phyloP scores from a whole-genome alignment of 2,797 vertebrate genomes.

The Halcyon badia region DNA sequence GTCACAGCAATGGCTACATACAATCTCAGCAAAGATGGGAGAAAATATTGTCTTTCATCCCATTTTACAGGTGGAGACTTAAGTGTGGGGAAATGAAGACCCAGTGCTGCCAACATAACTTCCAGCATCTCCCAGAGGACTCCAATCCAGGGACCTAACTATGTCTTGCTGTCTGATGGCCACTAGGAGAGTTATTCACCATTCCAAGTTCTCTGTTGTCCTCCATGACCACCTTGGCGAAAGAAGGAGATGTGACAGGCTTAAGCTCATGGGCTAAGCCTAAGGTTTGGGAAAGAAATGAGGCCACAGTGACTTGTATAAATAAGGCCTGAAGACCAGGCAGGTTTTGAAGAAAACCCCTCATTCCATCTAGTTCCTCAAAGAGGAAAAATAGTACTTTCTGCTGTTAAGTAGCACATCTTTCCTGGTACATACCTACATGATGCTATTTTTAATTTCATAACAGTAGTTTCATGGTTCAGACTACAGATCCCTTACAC shows the following conservation, averaged over 20 bases:
- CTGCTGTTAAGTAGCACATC: fast-evolving
- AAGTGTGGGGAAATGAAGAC: neutral
- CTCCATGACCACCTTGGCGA: neutral
- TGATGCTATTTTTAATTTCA: neutral
- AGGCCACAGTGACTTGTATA: neutral
- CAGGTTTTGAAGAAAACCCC: neutral
- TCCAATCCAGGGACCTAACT: neutral
- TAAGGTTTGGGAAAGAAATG: neutral
- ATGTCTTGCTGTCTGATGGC: neutral
- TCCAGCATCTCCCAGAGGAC: neutral
- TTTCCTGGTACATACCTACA: neutral
- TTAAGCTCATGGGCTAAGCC: neutral
- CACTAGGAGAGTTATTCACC: neutral
- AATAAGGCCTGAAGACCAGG: neutral
- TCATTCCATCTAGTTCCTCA: neutral
- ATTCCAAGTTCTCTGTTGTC: neutral
- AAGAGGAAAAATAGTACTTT: neutral
- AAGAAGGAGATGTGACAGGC: neutral
- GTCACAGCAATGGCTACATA: neutral
- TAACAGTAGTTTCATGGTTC: neutral
- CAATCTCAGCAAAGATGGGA: neutral
- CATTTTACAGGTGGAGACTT: neutral
- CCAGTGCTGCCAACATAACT: neutral
- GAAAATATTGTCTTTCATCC: neutral
- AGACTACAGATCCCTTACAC: neutral